Base-by-base conservation (phyloP, 2,113 vertebrate genomes). In the Pyxicephalus adspersus region DNA sequence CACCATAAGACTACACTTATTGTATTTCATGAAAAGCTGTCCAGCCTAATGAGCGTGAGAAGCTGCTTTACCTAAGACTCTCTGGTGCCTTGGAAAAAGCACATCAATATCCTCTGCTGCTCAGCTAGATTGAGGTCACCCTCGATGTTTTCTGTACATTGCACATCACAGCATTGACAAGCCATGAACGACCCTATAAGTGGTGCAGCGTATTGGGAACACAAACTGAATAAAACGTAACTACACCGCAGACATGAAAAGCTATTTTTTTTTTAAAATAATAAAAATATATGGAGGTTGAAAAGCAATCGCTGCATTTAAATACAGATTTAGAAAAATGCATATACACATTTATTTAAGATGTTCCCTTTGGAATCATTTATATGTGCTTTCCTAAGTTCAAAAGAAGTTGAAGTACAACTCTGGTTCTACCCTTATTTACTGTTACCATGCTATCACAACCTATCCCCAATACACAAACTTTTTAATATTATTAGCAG, bases 81-180 rank as follows among this genome's bases (percentile, higher is more conserved):
- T 54, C 45, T 78, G 22, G 76, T 38, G 52, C 34, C 52, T 51
- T 65, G 29, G 22, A 65, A 63, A 63, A 77, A 64, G 28, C 31
- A 65, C 76, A 77, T 77, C 76, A 65, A 77, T 77, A 66, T 78
- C 50, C 25, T 34, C 15, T n/a, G 57, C 64, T n/a, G 51, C 64
- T 55, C n/a, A 67, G 67, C 76, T 67, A 78, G 76, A 68, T 78
- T 67, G 58, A 78, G 76, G 76, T 78, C 76, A 78, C 65, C 51
- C 64, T 78, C 52, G 5, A 51, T 67, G 26, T 67, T 54, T 45
- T 67, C 52, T 26, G 29, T 50, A 77, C 74, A 77, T 52, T 26
- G 74, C 60, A 22, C 72, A 61, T 31, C 52, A 26, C 60, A 28
- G 22, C 23, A 60, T 45, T 64, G 34, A 77, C 60, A 19, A 64